Evolutionary conservation across 2,797 vertebrate species (phyloP).

Genomic region (Cheirogaleus major): DNA sequence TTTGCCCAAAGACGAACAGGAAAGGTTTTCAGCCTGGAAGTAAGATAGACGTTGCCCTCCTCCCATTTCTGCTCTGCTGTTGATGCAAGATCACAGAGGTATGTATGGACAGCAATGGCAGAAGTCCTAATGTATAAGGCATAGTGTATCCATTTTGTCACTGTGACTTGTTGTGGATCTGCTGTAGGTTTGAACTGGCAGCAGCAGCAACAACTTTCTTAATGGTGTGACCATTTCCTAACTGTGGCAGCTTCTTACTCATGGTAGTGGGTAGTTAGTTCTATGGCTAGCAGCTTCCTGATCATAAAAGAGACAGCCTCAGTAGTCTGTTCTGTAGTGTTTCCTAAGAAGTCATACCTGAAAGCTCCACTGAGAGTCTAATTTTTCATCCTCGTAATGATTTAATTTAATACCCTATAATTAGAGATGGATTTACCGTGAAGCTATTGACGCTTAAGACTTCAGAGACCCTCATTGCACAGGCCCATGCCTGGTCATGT

Average conservation of each 20-base stretch:
- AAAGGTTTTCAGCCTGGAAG: background rate
- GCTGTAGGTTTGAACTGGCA: background rate
- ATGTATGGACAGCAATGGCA: background rate
- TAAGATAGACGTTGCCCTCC: background rate
- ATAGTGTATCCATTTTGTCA: background rate
- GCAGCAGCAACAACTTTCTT: background rate
- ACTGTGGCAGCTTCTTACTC: background rate
- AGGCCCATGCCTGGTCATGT: background rate
- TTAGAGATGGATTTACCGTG: background rate
- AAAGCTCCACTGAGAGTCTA: background rate
- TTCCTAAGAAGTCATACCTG: background rate
- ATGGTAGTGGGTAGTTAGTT: background rate
- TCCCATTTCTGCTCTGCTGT: background rate
- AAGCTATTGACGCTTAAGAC: background rate
- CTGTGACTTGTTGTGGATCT: background rate
- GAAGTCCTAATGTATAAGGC: background rate
- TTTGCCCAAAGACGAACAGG: background rate
- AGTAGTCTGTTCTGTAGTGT: background rate
- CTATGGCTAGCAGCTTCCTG: background rate
- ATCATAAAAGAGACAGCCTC: background rate
- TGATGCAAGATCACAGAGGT: background rate
- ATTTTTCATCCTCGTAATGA: background rate
- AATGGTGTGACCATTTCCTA: background rate
- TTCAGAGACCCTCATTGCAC: background rate
- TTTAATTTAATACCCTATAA: background rate